phyloP scores from a whole-genome alignment of 2,113 vertebrate species.

The Himantopus leucocephalus region DNA sequence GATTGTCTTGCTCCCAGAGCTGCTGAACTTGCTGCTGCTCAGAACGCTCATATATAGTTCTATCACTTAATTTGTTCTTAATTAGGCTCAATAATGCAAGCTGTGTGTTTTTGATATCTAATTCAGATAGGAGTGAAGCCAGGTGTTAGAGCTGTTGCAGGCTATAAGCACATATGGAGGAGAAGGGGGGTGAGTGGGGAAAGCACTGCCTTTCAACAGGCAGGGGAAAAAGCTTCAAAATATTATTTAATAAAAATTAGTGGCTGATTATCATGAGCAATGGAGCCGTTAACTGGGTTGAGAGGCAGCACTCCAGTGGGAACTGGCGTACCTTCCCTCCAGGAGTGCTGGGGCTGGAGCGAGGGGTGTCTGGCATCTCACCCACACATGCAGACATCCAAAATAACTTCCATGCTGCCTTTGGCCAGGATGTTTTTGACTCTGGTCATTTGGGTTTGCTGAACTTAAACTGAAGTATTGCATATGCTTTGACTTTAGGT shows the following conservation, averaged over 20 bases:
- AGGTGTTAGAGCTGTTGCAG: background rate
- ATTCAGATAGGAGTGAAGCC: slow-evolving; percentile 1
- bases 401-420: background rate
- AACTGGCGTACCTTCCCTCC: background rate
- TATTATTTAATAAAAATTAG: background rate
- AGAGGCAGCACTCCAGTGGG: background rate
- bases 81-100: background rate
- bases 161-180: background rate
- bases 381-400: accelerated
- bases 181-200: background rate
- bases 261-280: accelerated
- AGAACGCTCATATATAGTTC: accelerated
- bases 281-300: accelerated
- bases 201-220: background rate
- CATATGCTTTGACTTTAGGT: background rate
- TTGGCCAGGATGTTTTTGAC: background rate
- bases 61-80: slow-evolving; percentile 36
- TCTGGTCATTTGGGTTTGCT: background rate
- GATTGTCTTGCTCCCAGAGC: background rate
- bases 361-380: accelerated
- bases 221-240: background rate
- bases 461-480: background rate
- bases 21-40: background rate
- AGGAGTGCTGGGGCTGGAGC: background rate
- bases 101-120: background rate